Evolutionary conservation across 2,113 vertebrate species (phyloP).

Genomic region (Mystacornis crossleyi): DNA sequence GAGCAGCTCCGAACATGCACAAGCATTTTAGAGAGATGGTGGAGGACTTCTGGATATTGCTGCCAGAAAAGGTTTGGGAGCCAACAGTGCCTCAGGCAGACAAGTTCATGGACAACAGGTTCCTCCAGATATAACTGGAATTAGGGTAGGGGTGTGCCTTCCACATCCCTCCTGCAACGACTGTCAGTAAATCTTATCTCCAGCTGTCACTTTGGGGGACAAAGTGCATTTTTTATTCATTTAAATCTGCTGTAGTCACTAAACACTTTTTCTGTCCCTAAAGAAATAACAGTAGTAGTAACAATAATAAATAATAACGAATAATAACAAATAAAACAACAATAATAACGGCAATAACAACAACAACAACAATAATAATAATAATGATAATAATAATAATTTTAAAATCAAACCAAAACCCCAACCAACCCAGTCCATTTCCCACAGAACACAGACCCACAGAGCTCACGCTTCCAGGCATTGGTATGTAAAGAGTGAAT

Average conservation of each 20-base stretch:
- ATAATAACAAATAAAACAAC: too few relatives aligned
- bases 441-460: background rate
- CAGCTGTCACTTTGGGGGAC: background rate
- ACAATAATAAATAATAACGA: background rate
- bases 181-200: background rate
- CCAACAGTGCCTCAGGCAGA: background rate
- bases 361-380: background rate
- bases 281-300: fast-evolving
- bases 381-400: background rate
- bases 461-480: background rate
- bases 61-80: background rate
- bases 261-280: background rate
- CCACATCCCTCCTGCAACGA: background rate
- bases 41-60: background rate
- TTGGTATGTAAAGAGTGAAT: background rate
- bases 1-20: background rate
- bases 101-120: background rate
- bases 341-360: background rate
- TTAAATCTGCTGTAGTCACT: background rate
- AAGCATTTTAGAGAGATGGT: fast-evolving
- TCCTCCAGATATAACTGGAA: background rate
- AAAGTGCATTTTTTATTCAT: background rate
- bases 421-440: background rate
- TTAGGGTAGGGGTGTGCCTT: background rate
- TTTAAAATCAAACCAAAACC: background rate